Conservation (phyloP, 2,113 vertebrate genomes). For the Neodon shergylaensis region DNA sequence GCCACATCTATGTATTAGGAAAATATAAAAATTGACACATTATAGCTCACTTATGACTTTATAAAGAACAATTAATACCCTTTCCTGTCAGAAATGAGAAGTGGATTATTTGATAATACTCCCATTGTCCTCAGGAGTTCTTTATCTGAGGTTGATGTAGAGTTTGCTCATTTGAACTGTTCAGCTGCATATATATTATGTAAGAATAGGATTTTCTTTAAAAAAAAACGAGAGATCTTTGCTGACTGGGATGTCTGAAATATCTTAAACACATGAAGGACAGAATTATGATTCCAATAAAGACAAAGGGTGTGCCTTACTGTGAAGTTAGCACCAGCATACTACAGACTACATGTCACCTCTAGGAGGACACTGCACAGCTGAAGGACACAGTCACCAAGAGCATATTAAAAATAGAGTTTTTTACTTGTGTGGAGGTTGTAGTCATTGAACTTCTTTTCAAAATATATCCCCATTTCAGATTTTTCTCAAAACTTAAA, state of each 20-base stretch:
- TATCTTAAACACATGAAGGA: background rate
- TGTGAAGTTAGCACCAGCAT: background rate
- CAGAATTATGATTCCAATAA: background rate
- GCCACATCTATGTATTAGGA: background rate
- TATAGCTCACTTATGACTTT: background rate
- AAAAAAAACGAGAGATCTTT: conserved; percentile 12
- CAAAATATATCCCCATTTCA: background rate
- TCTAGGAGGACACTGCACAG: background rate
- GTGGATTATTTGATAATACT: background rate
- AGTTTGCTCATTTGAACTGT: background rate
- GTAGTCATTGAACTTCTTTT: background rate
- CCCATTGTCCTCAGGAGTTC: conserved; percentile 32
- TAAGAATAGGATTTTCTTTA: background rate
- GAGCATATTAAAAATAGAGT: background rate
- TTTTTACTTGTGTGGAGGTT: background rate
- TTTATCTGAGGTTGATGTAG: background rate
- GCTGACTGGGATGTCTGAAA: conserved; percentile 29
- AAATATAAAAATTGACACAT: background rate
- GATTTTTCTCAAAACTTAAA: background rate
- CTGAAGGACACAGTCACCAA: background rate
- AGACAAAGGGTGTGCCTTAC: background rate
- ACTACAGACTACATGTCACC: background rate
- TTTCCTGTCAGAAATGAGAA: conserved; percentile 1
- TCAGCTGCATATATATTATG: conserved; percentile 6
- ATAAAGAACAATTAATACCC: background rate